Base-by-base conservation (phyloP, 2,888 invertebrate genomes). In the Autographa gamma region DNA sequence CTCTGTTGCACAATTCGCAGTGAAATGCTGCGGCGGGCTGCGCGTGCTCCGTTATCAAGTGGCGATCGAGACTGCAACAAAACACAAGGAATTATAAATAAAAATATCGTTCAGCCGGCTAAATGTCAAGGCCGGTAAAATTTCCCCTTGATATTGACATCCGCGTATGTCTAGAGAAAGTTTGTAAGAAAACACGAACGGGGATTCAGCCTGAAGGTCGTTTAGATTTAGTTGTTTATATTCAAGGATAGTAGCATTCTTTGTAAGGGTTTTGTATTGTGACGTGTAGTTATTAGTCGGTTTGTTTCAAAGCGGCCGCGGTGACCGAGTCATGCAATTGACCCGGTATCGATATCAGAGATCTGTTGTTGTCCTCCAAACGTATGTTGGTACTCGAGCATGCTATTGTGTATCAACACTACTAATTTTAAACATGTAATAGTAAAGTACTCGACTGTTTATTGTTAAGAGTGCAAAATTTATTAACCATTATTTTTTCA, bases 1-100 rank as follows among this genome's bases (percentile, higher is more conserved):
- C 97, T 84, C 97, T 97, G 31, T 98, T 97, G 92, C 99, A 99
- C 76, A 97, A 97, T 84, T 98, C 98, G 91, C 99, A 99, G 86
- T 96, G 97, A 92, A 97, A 98, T 82, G 98, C 98, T 77, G 97
- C 97, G 41, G 97, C 97, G 25, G 97, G 97, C 89, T 98, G 98
- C 74, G 97, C 97, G 95, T 98, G 98, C 66, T 97, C 96, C 71
- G 96, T 96, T 68, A 98, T 96, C 89, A 98, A 93, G 91, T 98
- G 98, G 79, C 97, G 97, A 92, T 98, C 98, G 91, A 98, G 96
- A 88, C 98, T 98, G 96, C 32, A 97, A 97, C 66, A 48, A 80
- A 70, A 70, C 61, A 67, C 75, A 71, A 82, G 74, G 80, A 77
- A 79, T 78, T 76, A 76, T 83, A 80, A 77, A 80, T 83, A 74